Conservation (phyloP, 2,797 vertebrate species). For the Lophius americanus region DNA sequence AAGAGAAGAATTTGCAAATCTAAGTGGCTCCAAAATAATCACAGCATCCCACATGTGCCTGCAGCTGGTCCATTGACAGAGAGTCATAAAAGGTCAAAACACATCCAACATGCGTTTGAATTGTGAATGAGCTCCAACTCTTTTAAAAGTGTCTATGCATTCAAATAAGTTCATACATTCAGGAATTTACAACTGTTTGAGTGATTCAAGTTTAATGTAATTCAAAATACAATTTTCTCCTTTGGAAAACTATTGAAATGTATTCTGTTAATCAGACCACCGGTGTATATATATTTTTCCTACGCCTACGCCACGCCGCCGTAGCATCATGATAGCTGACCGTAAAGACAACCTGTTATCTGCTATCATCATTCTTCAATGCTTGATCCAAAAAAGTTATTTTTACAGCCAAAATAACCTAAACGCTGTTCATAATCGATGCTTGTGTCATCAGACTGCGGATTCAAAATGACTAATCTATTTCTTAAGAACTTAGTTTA, state of each 20-base stretch:
- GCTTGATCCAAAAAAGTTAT: neutral
- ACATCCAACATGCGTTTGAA: neutral
- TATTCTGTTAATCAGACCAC: neutral
- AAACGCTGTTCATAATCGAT: neutral
- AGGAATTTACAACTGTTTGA: neutral
- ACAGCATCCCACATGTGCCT: too few relatives aligned
- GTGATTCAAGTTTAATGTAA: neutral
- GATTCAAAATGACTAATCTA: neutral
- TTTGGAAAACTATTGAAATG: conserved; percentile 7
- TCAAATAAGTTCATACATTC: neutral
- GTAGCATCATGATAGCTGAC: neutral
- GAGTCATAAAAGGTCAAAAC: too few relatives aligned
- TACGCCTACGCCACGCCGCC: neutral
- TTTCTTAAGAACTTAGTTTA: neutral
- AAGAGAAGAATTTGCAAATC: neutral
- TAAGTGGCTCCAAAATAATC: neutral
- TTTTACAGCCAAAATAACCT: neutral
- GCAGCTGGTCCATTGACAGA: too few relatives aligned
- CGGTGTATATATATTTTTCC: neutral
- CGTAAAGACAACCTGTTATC: neutral
- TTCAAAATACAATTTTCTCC: neutral
- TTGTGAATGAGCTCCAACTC: neutral
- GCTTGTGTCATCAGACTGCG: neutral
- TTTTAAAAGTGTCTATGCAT: too few relatives aligned
- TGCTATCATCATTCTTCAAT: neutral